Conservation (phyloP, 2,113 vertebrate genomes). For the Pelmatolapia mariae region DNA sequence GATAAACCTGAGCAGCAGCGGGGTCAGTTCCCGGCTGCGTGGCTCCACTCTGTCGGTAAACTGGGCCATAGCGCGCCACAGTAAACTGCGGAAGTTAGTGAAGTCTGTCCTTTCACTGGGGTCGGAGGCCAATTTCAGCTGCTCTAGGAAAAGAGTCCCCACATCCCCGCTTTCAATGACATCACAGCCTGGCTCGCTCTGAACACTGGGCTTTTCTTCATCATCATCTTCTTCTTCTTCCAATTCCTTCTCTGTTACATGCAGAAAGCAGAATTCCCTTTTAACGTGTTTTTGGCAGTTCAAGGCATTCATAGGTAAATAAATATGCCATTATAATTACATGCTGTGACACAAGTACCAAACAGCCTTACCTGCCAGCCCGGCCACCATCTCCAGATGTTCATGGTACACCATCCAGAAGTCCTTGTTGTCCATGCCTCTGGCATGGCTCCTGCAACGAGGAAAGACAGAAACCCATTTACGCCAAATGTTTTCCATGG, state of each 20-base stretch:
- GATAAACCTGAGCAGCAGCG: slow-evolving; percentile 90
- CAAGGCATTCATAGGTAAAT: not conserved
- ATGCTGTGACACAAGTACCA: not conserved
- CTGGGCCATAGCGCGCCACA: slow-evolving; percentile 86
- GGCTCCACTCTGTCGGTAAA: slow-evolving; percentile 90
- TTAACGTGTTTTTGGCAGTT: not conserved
- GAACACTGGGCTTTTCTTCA: not conserved
- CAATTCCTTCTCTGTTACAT: slow-evolving; percentile 80
- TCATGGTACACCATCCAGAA: slow-evolving; percentile 92
- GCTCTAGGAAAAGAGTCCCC: slow-evolving; percentile 76
- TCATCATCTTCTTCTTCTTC: slow-evolving; percentile 31
- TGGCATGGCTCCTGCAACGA: slow-evolving; percentile 81
- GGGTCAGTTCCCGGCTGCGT: slow-evolving; percentile 86
- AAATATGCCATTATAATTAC: not conserved
- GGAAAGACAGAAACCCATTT: not conserved
- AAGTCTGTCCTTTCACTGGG: slow-evolving; percentile 81
- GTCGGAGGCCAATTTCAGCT: slow-evolving; percentile 63
- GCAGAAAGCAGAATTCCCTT: not conserved
- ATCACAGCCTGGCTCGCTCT: slow-evolving; percentile 52
- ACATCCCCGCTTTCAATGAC: slow-evolving; percentile 70
- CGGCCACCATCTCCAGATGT: slow-evolving; percentile 86
- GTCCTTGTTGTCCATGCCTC: slow-evolving; percentile 90
- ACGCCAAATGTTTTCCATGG: not conserved
- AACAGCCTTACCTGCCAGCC: slow-evolving; percentile 61
- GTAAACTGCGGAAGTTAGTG: slow-evolving; percentile 86